Evolutionary conservation across 1,140 invertebrate species (phyloP).

Genomic region (Latrodectus geometricus): DNA sequence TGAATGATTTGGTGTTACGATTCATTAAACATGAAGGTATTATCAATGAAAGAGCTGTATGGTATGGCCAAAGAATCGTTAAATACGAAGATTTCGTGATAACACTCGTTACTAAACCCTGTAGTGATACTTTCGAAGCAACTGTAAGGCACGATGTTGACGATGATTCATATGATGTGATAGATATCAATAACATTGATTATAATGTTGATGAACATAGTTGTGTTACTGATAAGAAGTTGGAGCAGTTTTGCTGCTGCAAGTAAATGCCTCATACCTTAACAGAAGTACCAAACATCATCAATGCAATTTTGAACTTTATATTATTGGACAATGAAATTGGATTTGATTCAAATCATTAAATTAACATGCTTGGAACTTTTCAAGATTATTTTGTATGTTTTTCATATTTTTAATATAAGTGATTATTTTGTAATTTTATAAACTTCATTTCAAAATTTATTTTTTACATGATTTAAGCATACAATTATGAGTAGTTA

Average conservation of each 20-base stretch:
- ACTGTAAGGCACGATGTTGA: slow-evolving; percentile 74
- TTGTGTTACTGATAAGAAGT: slow-evolving; percentile 79
- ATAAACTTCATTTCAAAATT: no score
- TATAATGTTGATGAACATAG: slow-evolving; percentile 82
- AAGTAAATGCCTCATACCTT: slow-evolving; percentile 46
- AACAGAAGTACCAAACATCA: background rate
- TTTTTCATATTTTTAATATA: no score
- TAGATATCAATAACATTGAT: slow-evolving; percentile 82
- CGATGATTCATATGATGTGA: slow-evolving; percentile 75
- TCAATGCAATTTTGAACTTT: no score
- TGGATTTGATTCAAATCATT: background rate
- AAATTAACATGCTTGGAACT: no score
- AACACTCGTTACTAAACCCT: slow-evolving; percentile 76
- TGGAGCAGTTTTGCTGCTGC: slow-evolving; percentile 76
- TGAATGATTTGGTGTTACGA: slow-evolving; percentile 72
- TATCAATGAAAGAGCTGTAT: slow-evolving; percentile 72
- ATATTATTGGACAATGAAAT: background rate
- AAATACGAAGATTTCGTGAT: slow-evolving; percentile 72
- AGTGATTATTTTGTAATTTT: no score
- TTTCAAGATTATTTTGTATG: no score
- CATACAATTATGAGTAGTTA: no score
- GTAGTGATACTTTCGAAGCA: slow-evolving; percentile 80
- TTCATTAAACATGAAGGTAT: slow-evolving; percentile 73
- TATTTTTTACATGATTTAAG: no score
- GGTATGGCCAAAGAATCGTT: slow-evolving; percentile 25